These are phyloP conservation scores for Oxytorus armatus DNA, from an alignment of 2,888 invertebrate species.

Conservation along the genomic window DNA sequence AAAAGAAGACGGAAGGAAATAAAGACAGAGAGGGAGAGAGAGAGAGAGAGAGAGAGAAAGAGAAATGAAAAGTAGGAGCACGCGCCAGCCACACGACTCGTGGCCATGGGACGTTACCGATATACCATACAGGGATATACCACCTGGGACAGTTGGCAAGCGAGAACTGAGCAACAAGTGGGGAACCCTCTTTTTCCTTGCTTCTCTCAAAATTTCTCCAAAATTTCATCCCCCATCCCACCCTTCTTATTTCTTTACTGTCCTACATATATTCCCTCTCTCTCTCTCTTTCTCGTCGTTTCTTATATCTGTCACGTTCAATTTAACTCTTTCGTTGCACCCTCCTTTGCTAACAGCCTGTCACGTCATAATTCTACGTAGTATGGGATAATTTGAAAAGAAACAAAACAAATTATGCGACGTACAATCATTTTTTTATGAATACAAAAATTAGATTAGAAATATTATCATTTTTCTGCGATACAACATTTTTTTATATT, in stretches of 20 bases:
- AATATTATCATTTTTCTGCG: too few species aligned
- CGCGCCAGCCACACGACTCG: constrained; percentile 84
- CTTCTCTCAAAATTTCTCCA: constrained; percentile 61
- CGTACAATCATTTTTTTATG: too few species aligned
- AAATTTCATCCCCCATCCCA: constrained; percentile 44
- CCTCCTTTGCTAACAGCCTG: constrained; percentile 19
- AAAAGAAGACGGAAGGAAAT: constrained; percentile 68
- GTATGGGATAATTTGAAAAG: not conserved
- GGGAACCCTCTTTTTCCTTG: constrained; percentile 57
- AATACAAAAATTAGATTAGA: too few species aligned
- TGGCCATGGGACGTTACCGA: constrained; percentile 63
- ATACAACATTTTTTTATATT: too few species aligned
- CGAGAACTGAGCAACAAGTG: constrained; percentile 73
- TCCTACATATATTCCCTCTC: not conserved
- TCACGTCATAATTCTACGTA: not conserved
- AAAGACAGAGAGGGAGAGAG: constrained; percentile 64
- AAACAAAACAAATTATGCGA: not conserved
- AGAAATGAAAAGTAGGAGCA: constrained; percentile 78
- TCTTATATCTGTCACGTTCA: constrained; percentile 11
- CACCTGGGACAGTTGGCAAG: constrained; percentile 84
- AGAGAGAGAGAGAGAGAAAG: constrained; percentile 67
- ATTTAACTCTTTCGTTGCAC: constrained; percentile 56
- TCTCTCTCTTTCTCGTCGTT: not conserved
- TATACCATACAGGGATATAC: constrained; percentile 59
- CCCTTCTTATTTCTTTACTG: constrained; percentile 18